Conservation (phyloP, 2,113 vertebrate species). For the Apaloderma vittatum region DNA sequence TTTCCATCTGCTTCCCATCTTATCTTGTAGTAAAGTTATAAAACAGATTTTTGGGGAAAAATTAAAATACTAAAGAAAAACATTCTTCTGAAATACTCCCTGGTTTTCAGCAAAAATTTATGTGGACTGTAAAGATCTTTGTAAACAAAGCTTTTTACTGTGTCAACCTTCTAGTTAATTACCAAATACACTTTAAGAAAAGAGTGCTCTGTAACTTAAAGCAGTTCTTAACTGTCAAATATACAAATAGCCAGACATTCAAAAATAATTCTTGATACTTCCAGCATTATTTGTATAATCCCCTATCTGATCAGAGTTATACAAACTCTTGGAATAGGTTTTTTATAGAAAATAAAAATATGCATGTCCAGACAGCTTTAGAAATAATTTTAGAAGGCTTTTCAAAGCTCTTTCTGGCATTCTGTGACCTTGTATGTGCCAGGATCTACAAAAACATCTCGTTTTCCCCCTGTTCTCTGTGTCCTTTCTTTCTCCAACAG, state of each 20-base stretch:
- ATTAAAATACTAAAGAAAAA: neutral
- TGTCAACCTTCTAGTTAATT: neutral
- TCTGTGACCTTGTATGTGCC: neutral
- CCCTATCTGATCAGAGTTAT: neutral
- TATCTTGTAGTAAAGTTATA: neutral
- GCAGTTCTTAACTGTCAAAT: neutral
- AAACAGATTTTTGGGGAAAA: neutral
- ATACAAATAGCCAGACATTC: neutral
- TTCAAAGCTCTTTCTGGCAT: neutral
- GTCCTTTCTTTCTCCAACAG: neutral
- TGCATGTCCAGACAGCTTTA: neutral
- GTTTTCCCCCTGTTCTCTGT: neutral
- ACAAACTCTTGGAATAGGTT: neutral
- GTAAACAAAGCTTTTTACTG: neutral
- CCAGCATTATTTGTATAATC: neutral
- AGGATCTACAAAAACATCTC: neutral
- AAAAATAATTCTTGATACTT: neutral
- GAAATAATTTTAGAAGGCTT: neutral
- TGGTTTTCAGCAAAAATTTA: neutral
- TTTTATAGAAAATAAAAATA: neutral
- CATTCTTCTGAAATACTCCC: neutral
- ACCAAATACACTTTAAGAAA: neutral
- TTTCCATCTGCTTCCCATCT: neutral
- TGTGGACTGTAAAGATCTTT: neutral
- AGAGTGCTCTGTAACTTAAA: neutral